A percentile compares a stretch with the other conserved stretches of the same genome.
These are phyloP conservation scores for Papilio aristodemus DNA, from an alignment of 1,140 invertebrate species.

Conservation along the genomic window DNA sequence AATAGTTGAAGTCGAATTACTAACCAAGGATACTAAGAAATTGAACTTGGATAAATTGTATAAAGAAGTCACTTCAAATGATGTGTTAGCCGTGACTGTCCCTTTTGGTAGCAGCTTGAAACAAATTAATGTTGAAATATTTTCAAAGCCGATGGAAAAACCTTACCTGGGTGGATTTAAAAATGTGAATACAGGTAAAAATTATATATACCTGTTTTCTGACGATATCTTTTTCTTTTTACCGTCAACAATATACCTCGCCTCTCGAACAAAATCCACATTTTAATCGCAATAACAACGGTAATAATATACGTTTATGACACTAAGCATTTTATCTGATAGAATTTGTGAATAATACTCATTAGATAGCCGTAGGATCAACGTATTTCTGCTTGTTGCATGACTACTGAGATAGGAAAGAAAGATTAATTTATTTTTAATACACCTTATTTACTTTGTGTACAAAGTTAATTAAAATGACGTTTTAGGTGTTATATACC, in stretches of 20 bases:
- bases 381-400: too few species aligned
- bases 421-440: background rate
- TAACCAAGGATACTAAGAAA: slow-evolving; percentile 68
- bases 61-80: slow-evolving; percentile 74
- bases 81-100: slow-evolving; percentile 80
- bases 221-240: too few species aligned
- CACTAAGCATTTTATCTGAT: background rate
- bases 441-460: background rate
- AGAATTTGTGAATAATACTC: too few species aligned
- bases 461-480: slow-evolving; percentile 1
- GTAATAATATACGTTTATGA: too few species aligned
- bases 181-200: slow-evolving; percentile 78
- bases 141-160: slow-evolving; percentile 81
- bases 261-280: too few species aligned
- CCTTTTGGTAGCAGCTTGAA: slow-evolving; percentile 71
- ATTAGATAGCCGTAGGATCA: too few species aligned
- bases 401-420: too few species aligned
- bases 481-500: slow-evolving; percentile 76
- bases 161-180: slow-evolving; percentile 84
- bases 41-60: slow-evolving; percentile 74
- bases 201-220: too few species aligned
- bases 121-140: slow-evolving; percentile 82
- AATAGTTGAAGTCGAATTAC: slow-evolving; percentile 72
- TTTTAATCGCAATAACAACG: too few species aligned
- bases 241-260: too few species aligned